A percentile compares a stretch with the other conserved stretches of the same genome.
These are phyloP conservation scores for Podarcis raffonei DNA, from an alignment of 2,113 vertebrate genomes.

Conservation along the genomic window DNA sequence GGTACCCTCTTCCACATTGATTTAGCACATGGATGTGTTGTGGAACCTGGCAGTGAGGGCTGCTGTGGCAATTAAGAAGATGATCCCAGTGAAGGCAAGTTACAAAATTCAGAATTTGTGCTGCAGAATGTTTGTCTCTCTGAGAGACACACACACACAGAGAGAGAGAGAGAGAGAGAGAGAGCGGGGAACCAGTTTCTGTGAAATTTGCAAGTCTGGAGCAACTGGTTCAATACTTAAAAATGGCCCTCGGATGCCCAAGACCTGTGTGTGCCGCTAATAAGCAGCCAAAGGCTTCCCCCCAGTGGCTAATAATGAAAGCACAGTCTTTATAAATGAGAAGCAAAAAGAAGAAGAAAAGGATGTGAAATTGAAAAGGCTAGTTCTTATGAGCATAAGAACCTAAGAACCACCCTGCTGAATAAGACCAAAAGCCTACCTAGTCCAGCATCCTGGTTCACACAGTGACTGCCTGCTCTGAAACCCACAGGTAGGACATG, in stretches of 20 bases:
- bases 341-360: background rate
- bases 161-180: no score
- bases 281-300: constrained; percentile 67
- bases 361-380: background rate
- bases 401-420: background rate
- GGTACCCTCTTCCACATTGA: no score
- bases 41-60: background rate
- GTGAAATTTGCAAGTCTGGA: background rate
- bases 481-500: background rate
- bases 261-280: background rate
- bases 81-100: no score
- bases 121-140: background rate
- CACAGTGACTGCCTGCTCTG: background rate
- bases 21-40: background rate
- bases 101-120: background rate
- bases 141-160: background rate
- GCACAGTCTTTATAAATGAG: background rate
- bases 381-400: background rate
- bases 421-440: background rate
- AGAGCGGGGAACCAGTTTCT: no score
- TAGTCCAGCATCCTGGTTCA: background rate
- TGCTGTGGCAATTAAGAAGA: background rate
- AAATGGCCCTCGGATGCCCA: background rate
- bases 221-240: background rate
- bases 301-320: constrained; percentile 53